Percentiles rank a stretch among this genome's conserved stretches.
Conservation (phyloP, 1,140 invertebrate species). For the Aphelinus atriplicis region DNA sequence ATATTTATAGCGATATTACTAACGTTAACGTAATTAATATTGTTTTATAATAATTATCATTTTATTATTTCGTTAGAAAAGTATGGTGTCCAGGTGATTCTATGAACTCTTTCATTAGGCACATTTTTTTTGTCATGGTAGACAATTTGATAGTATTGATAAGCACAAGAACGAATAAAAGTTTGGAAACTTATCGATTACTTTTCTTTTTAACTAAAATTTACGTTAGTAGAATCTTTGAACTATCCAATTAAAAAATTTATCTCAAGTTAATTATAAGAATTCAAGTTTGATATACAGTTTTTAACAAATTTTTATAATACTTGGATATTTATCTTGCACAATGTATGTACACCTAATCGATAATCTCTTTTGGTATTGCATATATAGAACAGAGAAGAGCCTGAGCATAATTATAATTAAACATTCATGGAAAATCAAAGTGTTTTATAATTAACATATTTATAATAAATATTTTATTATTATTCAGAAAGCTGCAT, state of each 20-base stretch:
- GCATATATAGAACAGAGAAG: conserved; percentile 19
- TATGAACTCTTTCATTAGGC: conserved; percentile 21
- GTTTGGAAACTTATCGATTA: conserved; percentile 45
- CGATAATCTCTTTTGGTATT: conserved; percentile 24
- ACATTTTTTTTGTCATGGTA: conserved; percentile 25
- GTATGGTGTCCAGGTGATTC: conserved; percentile 38
- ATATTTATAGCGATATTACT: conserved; percentile 36
- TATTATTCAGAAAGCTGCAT: conserved; percentile 19
- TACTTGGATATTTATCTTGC: conserved; percentile 9
- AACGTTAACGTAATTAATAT: conserved; percentile 32
- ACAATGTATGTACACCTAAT: conserved; percentile 15
- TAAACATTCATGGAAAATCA: conserved; percentile 25
- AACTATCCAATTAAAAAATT: conserved; percentile 7
- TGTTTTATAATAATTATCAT: conserved; percentile 32
- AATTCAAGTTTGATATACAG: conserved; percentile 19
- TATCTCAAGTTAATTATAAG: background rate
- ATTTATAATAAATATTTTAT: conserved; percentile 39
- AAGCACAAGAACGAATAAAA: conserved; percentile 45
- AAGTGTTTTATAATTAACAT: conserved; percentile 36
- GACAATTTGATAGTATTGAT: conserved; percentile 32
- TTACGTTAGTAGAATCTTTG: background rate
- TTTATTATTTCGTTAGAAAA: conserved; percentile 39
- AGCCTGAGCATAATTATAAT: conserved; percentile 24
- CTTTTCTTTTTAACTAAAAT: background rate
- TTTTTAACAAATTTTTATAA: conserved; percentile 32